A percentile compares a stretch with the other conserved stretches of the same genome.
phyloP scores from a whole-genome alignment of 2,888 invertebrate genomes.

The Diaprepes abbreviatus region DNA sequence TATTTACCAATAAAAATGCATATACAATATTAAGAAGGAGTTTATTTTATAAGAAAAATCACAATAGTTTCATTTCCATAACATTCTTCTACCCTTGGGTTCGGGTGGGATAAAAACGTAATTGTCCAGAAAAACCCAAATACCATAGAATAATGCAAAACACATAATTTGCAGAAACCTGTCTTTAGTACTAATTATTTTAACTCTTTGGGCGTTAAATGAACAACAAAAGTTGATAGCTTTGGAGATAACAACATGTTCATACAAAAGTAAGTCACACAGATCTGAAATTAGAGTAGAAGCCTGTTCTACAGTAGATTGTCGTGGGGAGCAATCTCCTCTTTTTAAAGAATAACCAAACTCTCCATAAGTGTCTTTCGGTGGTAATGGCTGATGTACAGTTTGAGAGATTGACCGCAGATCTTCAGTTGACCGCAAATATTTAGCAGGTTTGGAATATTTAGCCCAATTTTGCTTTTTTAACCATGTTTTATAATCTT shows the following conservation, averaged over 20 bases:
- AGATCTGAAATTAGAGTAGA: not conserved
- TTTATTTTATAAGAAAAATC: too few species aligned
- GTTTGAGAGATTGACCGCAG: constrained; percentile 10
- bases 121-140: constrained; percentile 15
- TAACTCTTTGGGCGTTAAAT: constrained; percentile 29
- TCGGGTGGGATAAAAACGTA: not conserved
- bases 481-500: constrained; percentile 39
- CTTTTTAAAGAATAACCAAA: constrained; percentile 13
- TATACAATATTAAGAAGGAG: too few species aligned
- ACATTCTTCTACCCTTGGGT: not conserved
- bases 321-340: not conserved
- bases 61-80: not conserved
- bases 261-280: constrained; percentile 20
- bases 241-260: constrained; percentile 35
- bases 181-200: constrained; percentile 11
- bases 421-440: not conserved
- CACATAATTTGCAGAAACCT: constrained; percentile 23
- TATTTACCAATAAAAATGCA: too few species aligned
- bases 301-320: not conserved
- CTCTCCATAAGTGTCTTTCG: not conserved
- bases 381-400: not conserved
- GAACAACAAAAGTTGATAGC: constrained; percentile 25
- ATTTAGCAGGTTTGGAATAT: constrained; percentile 4
- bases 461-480: constrained; percentile 29
- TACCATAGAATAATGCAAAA: constrained; percentile 23